A percentile compares a stretch with the other conserved stretches of the same genome.
Evolutionary conservation across 2,888 invertebrate species (phyloP).

Genomic region (Hyles lineata): DNA sequence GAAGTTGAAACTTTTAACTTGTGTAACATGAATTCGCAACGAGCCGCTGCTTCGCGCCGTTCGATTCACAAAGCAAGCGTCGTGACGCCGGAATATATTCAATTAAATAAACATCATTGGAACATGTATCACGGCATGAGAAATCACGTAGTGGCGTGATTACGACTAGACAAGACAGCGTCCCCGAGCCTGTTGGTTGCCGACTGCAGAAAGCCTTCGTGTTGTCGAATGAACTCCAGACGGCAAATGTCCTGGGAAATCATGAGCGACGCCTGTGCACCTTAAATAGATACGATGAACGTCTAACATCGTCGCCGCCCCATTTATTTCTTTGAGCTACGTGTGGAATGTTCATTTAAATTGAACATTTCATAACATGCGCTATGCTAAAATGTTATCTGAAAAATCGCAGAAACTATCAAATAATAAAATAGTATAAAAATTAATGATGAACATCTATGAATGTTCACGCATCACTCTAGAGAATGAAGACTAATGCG

Average conservation of each 20-base stretch:
- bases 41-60: background rate
- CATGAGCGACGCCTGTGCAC: conserved; percentile 61
- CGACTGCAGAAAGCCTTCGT: conserved; percentile 44
- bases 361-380: background rate
- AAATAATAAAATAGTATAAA: no score
- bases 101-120: background rate
- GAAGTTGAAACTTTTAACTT: background rate
- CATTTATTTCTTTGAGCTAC: conserved; percentile 37
- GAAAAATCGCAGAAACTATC: no score
- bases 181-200: conserved; percentile 42
- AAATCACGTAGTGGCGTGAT: conserved; percentile 51
- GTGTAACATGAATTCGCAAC: background rate
- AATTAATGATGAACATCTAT: no score
- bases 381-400: no score
- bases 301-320: conserved; percentile 41
- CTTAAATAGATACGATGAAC: conserved; percentile 18
- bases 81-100: background rate
- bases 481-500: background rate
- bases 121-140: conserved; percentile 33
- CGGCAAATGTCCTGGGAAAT: conserved; percentile 76
- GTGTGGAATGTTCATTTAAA: conserved; percentile 5
- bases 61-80: conserved; percentile 2
- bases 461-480: background rate
- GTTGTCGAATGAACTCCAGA: conserved; percentile 57
- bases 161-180: conserved; percentile 55